Evolutionary conservation across 1,140 invertebrate species (phyloP).

Genomic region (Pseudomyrmex concolor): DNA sequence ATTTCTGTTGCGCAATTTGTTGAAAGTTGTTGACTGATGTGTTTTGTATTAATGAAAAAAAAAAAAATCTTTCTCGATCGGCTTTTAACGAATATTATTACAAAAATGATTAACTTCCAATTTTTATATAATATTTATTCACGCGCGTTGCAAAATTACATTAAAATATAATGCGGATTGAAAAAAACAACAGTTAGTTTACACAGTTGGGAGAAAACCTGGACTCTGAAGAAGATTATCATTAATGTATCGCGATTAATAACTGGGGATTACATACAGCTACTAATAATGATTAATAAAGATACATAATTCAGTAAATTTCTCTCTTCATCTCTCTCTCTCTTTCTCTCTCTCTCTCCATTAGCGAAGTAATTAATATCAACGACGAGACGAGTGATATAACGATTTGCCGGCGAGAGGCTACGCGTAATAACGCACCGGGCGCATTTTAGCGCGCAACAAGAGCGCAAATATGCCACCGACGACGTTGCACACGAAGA

Average conservation of each 20-base stretch:
- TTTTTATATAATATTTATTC: too few relatives aligned
- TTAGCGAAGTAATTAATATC: constrained; percentile 44
- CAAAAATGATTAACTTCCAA: too few relatives aligned
- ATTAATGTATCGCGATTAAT: constrained; percentile 33
- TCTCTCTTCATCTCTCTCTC: too few relatives aligned
- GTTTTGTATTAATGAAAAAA: too few relatives aligned
- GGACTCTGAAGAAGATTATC: not conserved
- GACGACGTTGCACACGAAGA: constrained; percentile 4
- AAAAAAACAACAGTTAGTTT: not conserved
- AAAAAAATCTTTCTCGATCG: too few relatives aligned
- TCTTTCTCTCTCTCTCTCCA: not conserved
- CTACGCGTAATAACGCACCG: not conserved
- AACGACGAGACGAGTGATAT: constrained; percentile 21
- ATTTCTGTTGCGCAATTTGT: too few relatives aligned
- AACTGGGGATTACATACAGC: constrained; percentile 10
- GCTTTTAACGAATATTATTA: too few relatives aligned
- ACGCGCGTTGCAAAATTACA: too few relatives aligned
- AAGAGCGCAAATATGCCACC: constrained; percentile 35
- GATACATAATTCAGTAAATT: constrained; percentile 26
- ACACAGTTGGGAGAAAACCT: not conserved
- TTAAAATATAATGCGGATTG: too few relatives aligned
- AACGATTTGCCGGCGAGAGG: constrained; percentile 24
- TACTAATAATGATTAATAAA: constrained; percentile 35
- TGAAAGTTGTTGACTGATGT: too few relatives aligned
- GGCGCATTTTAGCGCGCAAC: constrained; percentile 28